Conservation (phyloP, 2,888 invertebrate species). For the Cynaeus angustus region DNA sequence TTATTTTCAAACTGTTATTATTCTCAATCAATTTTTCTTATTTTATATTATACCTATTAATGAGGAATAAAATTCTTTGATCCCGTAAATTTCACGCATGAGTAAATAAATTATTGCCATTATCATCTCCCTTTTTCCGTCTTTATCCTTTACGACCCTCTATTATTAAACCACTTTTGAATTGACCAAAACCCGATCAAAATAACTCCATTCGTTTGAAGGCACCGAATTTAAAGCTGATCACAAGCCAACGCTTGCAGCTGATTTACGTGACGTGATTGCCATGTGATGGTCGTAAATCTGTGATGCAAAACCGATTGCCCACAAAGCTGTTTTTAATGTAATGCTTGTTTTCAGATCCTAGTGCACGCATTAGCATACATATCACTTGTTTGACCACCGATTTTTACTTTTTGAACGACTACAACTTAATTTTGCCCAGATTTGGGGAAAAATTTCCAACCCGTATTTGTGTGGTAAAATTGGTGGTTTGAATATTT, state of each 20-base stretch:
- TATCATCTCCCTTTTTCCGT: too few relatives aligned
- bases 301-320: conserved; percentile 22
- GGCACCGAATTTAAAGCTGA: conserved; percentile 22
- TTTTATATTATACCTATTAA: too few relatives aligned
- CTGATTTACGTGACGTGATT: conserved; percentile 42
- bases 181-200: conserved; percentile 26
- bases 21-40: too few relatives aligned
- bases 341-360: conserved; percentile 16
- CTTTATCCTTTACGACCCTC: conserved; percentile 17
- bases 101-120: too few relatives aligned
- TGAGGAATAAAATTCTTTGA: too few relatives aligned
- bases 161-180: conserved; percentile 28
- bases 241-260: conserved; percentile 18
- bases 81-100: too few relatives aligned
- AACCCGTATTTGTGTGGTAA: too few relatives aligned
- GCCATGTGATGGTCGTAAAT: conserved; percentile 36
- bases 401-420: conserved; percentile 1
- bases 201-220: conserved; percentile 30
- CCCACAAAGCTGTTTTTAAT: conserved; percentile 31
- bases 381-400: conserved; percentile 9
- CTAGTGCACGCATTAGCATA: conserved; percentile 8
- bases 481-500: too few relatives aligned
- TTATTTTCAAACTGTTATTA: too few relatives aligned
- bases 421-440: conserved; percentile 6
- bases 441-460: not conserved